phyloP scores from a whole-genome alignment of 1,140 invertebrate genomes.

The Caerostris extrusa region DNA sequence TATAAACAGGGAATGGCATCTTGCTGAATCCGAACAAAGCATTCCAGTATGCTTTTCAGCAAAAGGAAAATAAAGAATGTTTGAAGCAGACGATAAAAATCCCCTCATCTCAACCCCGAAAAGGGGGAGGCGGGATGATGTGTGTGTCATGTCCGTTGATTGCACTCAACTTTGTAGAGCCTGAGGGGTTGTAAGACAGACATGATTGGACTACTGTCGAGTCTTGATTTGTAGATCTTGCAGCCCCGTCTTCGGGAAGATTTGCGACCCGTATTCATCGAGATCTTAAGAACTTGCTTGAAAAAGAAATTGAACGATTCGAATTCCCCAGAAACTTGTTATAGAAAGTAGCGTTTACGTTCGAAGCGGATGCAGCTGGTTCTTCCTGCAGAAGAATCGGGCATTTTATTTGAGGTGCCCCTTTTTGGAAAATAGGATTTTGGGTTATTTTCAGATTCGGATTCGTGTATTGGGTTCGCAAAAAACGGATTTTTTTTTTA shows the following conservation, averaged over 20 bases:
- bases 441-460: no score
- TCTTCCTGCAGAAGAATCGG: no score
- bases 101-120: neutral
- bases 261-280: neutral
- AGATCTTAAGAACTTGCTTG: no score
- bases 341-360: no score
- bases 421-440: no score
- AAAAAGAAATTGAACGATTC: no score
- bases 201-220: neutral
- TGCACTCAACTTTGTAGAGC: constrained; percentile 17
- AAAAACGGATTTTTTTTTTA: no score
- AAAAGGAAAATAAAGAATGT: neutral
- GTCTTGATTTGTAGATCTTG: constrained; percentile 30
- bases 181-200: neutral
- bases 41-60: neutral
- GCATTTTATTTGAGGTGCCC: no score
- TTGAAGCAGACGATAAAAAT: neutral
- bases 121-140: neutral
- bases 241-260: neutral
- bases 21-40: neutral
- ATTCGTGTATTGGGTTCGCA: no score
- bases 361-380: no score
- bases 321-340: no score
- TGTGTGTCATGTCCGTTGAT: constrained; percentile 6
- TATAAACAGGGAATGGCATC: neutral